Conservation (phyloP, 2,113 vertebrate species). For the Empidonax traillii region DNA sequence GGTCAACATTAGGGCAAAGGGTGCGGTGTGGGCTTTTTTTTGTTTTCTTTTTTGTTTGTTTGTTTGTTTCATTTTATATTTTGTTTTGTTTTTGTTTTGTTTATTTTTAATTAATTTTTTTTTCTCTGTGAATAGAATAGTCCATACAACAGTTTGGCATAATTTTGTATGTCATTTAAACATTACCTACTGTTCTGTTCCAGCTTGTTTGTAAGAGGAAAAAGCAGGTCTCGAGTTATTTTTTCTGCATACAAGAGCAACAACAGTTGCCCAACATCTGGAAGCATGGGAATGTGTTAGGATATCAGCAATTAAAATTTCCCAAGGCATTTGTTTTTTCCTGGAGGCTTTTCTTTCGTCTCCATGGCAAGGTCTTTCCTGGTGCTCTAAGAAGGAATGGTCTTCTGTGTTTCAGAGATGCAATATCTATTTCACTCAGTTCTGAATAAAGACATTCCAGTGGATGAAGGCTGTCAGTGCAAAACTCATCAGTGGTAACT, state of each 20-base stretch:
- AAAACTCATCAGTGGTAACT: neutral
- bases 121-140: neutral
- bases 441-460: neutral
- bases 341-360: slow-evolving; percentile 25
- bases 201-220: neutral
- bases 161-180: neutral
- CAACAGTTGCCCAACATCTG: slow-evolving; percentile 48
- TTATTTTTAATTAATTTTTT: neutral
- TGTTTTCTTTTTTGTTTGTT: neutral
- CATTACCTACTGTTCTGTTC: neutral
- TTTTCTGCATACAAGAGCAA: slow-evolving; percentile 48
- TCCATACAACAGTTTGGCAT: neutral
- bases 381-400: slow-evolving; percentile 55
- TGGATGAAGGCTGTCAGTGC: neutral
- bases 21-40: neutral
- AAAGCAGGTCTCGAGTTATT: neutral
- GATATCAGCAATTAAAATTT: slow-evolving; percentile 25
- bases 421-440: slow-evolving; percentile 26
- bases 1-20: neutral
- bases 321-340: neutral
- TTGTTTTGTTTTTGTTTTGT: neutral
- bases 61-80: neutral
- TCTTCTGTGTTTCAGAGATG: slow-evolving; percentile 53
- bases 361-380: slow-evolving; percentile 64
- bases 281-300: slow-evolving; percentile 55